Evolutionary conservation across 2,797 vertebrate genomes (phyloP), one percentile per base, ranked within the genome.

Genomic region (Acipenser oxyrinchus): DNA sequence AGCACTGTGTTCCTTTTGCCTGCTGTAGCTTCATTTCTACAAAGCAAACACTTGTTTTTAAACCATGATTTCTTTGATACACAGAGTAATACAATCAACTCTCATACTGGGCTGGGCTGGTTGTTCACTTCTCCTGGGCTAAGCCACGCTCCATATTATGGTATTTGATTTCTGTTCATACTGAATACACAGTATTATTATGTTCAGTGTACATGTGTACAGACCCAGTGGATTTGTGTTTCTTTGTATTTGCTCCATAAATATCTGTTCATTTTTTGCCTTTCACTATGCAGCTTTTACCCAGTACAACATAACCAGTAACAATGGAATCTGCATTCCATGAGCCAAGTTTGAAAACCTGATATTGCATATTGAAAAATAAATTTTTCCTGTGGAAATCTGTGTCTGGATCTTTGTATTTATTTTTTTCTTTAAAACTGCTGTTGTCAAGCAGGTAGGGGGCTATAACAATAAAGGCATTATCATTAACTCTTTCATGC

Each of bases 361-460:
- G 74, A 71, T 86, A 84, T 83, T 76, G 81, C 87, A 85, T 88
- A 90, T 88, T 88, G 85, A 87, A 84, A 82, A 89, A 89, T 88
- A 88, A 86, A 88, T 79, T 83, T 89, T 89, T 90, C 85, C 87
- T 86, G 88, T 90, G 86, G 87, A 90, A 82, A 69, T 66, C 15
- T 7, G 55, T 68, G 62, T n/a, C 50, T 49, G 50, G 15, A 18
- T 51, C 58, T n/a, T 65, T 49, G 52, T 66, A 48, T 63, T 66
- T 37, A 37, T 53, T 12, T 53, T 12, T 12, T 53, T 8, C 51
- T 53, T 53, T 53, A 37, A 37, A 37, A 37, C 37, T 37, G 37
- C 37, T 37, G 37, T 37, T 37, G 37, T 37, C 37, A 37, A 37
- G 5, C 37, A 37, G 5, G 37, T 37, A 37, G 37, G 3, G 37